These are phyloP conservation scores for Spea bombifrons DNA, from an alignment of 2,113 vertebrate genomes.

Conservation along the genomic window DNA sequence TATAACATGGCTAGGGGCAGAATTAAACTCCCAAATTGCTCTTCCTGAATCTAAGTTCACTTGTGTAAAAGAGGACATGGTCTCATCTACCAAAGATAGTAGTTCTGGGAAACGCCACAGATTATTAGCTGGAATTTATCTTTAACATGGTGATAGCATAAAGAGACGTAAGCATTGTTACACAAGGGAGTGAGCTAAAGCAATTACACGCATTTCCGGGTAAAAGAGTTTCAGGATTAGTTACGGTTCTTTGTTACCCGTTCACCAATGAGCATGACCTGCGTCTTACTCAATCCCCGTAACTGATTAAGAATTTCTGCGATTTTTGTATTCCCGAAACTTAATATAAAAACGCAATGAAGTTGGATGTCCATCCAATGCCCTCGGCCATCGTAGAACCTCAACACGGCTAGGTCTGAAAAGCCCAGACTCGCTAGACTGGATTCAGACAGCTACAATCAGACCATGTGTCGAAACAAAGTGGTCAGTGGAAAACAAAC, in stretches of 20 bases:
- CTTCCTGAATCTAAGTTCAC: not conserved
- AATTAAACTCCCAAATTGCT: not conserved
- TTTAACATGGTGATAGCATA: not conserved
- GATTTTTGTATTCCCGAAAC: too few species aligned
- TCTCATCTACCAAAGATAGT: constrained; percentile 4
- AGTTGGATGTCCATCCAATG: too few species aligned
- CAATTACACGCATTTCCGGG: not conserved
- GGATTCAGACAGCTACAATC: not conserved
- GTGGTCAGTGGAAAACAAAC: constrained; percentile 1
- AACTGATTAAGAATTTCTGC: too few species aligned
- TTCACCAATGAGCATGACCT: too few species aligned
- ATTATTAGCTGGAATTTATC: constrained; percentile 16
- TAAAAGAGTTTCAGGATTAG: not conserved
- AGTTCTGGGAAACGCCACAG: constrained; percentile 10
- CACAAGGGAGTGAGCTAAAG: not conserved
- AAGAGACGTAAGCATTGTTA: constrained; percentile 7
- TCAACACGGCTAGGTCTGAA: too few species aligned
- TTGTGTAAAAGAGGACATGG: not conserved
- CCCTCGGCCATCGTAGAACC: too few species aligned
- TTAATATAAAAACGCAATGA: too few species aligned
- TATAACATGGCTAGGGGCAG: not conserved
- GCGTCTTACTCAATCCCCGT: too few species aligned
- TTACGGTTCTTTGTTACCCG: not conserved
- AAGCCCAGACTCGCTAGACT: not conserved
- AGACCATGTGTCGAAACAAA: not conserved